Evolutionary conservation across 2,797 vertebrate genomes (phyloP).

Genomic region (Lindbergichthys nudifrons): DNA sequence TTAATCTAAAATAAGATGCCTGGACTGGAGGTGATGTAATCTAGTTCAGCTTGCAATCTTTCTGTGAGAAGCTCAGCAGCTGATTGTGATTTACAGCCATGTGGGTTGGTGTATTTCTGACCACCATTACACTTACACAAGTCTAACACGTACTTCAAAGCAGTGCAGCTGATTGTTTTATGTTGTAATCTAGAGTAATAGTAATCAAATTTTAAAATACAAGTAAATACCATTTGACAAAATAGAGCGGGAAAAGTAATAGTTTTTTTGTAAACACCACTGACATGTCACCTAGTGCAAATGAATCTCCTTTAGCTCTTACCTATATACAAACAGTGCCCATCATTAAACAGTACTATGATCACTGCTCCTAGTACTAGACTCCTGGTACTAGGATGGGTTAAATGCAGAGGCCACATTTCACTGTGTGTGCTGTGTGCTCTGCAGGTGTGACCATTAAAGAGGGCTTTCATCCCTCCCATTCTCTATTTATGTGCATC

Average conservation of each 20-base stretch:
- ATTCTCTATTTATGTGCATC: not conserved
- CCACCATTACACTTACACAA: conserved; percentile 41
- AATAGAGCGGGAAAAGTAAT: not conserved
- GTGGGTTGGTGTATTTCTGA: conserved; percentile 56
- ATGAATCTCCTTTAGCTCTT: not conserved
- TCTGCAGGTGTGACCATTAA: too few species aligned
- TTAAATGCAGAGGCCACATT: too few species aligned
- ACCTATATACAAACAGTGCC: not conserved
- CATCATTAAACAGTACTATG: not conserved
- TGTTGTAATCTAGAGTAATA: conserved; percentile 15
- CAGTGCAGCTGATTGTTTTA: conserved; percentile 29
- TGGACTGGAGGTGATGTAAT: conserved; percentile 77
- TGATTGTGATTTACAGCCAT: conserved; percentile 74
- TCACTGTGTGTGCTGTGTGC: too few species aligned
- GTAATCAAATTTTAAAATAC: conserved; percentile 1
- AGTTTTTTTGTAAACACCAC: not conserved
- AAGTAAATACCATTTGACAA: conserved; percentile 4
- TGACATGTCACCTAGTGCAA: not conserved
- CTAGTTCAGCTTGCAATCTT: conserved; percentile 70
- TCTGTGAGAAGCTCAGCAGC: conserved; percentile 66
- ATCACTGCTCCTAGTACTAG: too few species aligned
- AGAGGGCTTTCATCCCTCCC: too few species aligned
- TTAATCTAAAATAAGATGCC: conserved; percentile 76
- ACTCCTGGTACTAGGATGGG: too few species aligned
- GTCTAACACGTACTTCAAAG: conserved; percentile 36